These are phyloP conservation scores for Parotocinclus haroldoi DNA, from an alignment of 2,797 vertebrate genomes.

Conservation along the genomic window DNA sequence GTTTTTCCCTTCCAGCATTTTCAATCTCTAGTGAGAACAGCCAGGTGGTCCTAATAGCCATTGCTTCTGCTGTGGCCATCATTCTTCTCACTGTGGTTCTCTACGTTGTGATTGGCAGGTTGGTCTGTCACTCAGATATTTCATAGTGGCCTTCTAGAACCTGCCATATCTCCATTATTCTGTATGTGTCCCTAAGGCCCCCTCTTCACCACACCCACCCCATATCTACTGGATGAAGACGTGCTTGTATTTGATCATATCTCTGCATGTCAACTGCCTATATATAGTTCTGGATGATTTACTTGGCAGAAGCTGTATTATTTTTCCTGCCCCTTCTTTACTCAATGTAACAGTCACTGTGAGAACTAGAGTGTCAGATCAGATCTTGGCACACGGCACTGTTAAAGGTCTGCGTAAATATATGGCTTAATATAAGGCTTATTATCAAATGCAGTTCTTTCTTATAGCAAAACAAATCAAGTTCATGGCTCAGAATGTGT, in stretches of 20 bases:
- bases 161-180: constrained; percentile 22
- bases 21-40: constrained; percentile 96
- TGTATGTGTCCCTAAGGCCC: neutral
- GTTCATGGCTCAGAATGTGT: constrained; percentile 47
- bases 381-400: constrained; percentile 55
- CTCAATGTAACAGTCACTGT: constrained; percentile 40
- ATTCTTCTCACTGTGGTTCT: constrained; percentile 90
- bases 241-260: constrained; percentile 26
- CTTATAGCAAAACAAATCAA: constrained; percentile 53
- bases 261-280: constrained; percentile 33
- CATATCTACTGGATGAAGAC: constrained; percentile 38
- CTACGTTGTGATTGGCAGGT: constrained; percentile 93
- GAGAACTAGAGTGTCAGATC: constrained; percentile 31
- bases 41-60: constrained; percentile 92
- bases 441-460: constrained; percentile 65
- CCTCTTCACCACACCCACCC: constrained; percentile 9
- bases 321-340: constrained; percentile 40
- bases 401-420: constrained; percentile 63
- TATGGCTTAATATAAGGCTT: constrained; percentile 65
- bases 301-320: constrained; percentile 40
- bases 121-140: constrained; percentile 48
- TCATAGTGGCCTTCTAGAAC: constrained; percentile 22
- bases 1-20: constrained; percentile 77
- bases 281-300: constrained; percentile 40
- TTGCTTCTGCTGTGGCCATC: constrained; percentile 89